Conservation (phyloP, 2,888 invertebrate genomes). For the Papilio demoleus region DNA sequence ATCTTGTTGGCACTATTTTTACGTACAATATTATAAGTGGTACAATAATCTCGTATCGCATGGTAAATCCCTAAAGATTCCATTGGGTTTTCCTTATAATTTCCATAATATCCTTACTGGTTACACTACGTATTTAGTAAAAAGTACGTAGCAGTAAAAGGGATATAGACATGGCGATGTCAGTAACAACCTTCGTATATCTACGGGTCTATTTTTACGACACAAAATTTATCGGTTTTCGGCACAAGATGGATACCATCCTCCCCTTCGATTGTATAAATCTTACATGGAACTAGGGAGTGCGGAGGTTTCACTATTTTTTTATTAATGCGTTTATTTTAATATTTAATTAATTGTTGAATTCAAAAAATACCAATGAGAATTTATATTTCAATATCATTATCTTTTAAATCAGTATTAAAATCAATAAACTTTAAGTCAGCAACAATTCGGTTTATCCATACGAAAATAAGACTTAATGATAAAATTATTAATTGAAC, state of each 20-base stretch:
- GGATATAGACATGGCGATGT: background rate
- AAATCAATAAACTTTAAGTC: background rate
- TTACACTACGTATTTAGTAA: background rate
- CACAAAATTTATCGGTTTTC: conserved; percentile 19
- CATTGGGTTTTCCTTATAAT: background rate
- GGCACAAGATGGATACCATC: conserved; percentile 11
- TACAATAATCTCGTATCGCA: no score
- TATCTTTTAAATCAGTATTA: background rate
- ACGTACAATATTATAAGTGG: no score
- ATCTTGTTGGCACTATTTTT: no score
- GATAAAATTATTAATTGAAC: background rate
- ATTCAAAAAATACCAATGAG: background rate
- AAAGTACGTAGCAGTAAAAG: no score
- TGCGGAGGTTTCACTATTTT: background rate
- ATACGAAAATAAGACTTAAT: background rate
- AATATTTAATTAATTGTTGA: background rate
- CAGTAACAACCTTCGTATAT: conserved; percentile 8
- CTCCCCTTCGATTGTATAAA: conserved; percentile 23
- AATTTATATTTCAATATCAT: background rate
- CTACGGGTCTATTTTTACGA: conserved; percentile 16
- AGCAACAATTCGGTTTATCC: background rate
- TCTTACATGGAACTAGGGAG: background rate
- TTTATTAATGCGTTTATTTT: background rate
- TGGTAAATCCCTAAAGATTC: background rate
- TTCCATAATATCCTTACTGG: background rate